phyloP scores from a whole-genome alignment of 2,797 vertebrate genomes.

The Aphelocoma californica region DNA sequence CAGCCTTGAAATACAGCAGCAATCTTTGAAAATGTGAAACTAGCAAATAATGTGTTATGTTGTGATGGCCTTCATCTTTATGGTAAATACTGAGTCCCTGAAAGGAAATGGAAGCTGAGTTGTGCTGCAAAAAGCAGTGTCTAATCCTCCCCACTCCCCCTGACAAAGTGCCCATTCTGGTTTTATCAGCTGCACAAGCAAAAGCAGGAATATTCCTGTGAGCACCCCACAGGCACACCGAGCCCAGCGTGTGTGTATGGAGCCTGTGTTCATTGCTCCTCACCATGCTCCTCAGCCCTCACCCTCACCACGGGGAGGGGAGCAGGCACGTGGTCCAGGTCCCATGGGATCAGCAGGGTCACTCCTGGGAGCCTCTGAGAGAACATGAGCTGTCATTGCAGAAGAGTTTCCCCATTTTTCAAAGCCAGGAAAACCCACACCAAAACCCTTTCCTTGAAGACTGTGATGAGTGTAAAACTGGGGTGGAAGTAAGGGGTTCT shows the following conservation, averaged over 20 bases:
- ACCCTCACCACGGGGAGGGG: not conserved
- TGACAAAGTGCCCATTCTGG: not conserved
- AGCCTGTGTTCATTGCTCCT: not conserved
- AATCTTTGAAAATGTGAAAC: not conserved
- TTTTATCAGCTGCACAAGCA: not conserved
- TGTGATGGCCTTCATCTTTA: not conserved
- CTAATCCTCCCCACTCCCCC: not conserved
- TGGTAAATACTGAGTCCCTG: not conserved
- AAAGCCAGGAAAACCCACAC: not conserved
- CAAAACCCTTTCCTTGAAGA: not conserved
- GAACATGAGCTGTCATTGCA: fast-evolving
- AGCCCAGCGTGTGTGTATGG: fast-evolving
- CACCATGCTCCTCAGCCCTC: not conserved
- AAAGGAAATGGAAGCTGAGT: not conserved
- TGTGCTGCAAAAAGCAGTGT: not conserved
- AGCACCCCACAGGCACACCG: fast-evolving
- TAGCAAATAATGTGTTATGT: not conserved
- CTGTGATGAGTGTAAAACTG: fast-evolving
- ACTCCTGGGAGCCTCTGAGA: fast-evolving
- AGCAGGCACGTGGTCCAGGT: fast-evolving
- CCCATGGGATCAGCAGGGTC: fast-evolving
- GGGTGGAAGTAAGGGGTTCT: not conserved
- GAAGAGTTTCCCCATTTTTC: not conserved
- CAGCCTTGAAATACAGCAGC: not conserved
- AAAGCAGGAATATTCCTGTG: not conserved